These are phyloP conservation scores for Drosophila mayaguana DNA, from an alignment of 2,888 invertebrate species.

Conservation along the genomic window DNA sequence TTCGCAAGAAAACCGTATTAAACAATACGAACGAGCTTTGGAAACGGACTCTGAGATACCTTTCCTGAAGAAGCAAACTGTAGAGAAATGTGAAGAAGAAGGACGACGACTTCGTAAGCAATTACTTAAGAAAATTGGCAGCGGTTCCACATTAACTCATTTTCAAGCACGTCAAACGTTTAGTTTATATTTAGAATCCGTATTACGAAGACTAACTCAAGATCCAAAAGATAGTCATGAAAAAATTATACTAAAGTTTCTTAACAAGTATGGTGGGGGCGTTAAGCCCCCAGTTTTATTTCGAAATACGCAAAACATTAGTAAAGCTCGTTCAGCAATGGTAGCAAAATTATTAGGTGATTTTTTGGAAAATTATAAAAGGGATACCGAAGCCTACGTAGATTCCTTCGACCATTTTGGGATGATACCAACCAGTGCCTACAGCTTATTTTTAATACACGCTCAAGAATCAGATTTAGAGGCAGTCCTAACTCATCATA, in stretches of 20 bases:
- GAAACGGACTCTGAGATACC: constrained; percentile 75
- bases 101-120: constrained; percentile 81
- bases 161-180: constrained; percentile 91
- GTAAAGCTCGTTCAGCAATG: constrained; percentile 93
- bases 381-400: constrained; percentile 92
- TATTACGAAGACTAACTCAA: constrained; percentile 88
- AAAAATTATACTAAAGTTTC: constrained; percentile 90
- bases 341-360: constrained; percentile 93
- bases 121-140: constrained; percentile 86
- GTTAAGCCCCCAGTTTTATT: constrained; percentile 89
- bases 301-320: constrained; percentile 86
- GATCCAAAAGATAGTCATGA: constrained; percentile 84
- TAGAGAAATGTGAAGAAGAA: constrained; percentile 83
- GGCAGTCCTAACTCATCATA: constrained; percentile 83
- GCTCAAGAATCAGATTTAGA: constrained; percentile 86
- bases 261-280: constrained; percentile 89
- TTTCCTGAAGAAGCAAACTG: constrained; percentile 82
- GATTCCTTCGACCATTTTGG: constrained; percentile 89
- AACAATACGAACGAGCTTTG: constrained; percentile 85
- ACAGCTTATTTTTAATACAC: constrained; percentile 87
- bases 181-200: constrained; percentile 90
- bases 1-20: constrained; percentile 85
- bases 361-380: constrained; percentile 92
- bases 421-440: constrained; percentile 86
- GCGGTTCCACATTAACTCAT: constrained; percentile 88